Conservation (phyloP, 23 tunicate genomes). For the Phallusia fumigata region DNA sequence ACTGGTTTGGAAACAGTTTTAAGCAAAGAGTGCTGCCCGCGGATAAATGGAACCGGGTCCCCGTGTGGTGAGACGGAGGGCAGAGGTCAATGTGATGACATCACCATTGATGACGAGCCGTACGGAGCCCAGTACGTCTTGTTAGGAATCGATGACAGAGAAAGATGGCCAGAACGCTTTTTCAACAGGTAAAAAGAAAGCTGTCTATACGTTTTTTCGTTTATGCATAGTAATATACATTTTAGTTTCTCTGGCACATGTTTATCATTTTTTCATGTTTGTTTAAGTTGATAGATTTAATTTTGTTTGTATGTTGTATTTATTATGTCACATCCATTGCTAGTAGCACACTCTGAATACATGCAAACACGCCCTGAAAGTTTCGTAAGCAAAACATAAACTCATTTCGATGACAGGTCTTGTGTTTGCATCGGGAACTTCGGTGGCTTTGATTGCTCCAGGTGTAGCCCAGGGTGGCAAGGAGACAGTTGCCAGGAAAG, state of each 20-base stretch:
- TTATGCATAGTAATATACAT: too few relatives aligned
- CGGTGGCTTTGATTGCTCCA: conserved; percentile 85
- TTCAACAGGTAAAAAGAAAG: conserved; percentile 77
- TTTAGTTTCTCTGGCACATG: too few relatives aligned
- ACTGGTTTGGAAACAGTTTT: conserved; percentile 42
- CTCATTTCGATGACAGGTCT: too few relatives aligned
- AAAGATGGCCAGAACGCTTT: conserved; percentile 79
- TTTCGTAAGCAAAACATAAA: too few relatives aligned
- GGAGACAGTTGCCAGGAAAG: conserved; percentile 60
- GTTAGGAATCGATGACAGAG: conserved; percentile 71
- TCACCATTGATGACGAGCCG: conserved; percentile 44
- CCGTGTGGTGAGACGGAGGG: conserved; percentile 61
- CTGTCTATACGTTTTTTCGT: too few relatives aligned
- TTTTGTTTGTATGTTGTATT: too few relatives aligned
- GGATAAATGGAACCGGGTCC: conserved; percentile 46
- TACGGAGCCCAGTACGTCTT: conserved; percentile 62
- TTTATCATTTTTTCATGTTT: too few relatives aligned
- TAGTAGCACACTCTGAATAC: too few relatives aligned
- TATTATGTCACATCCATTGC: too few relatives aligned
- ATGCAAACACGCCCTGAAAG: too few relatives aligned
- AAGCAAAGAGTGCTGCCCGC: conserved; percentile 66
- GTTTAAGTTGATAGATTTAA: too few relatives aligned
- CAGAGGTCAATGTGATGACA: conserved; percentile 62
- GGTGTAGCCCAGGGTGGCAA: conserved; percentile 71
- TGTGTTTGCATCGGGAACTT: conserved; percentile 73